phyloP scores from a whole-genome alignment of 2,888 invertebrate species.

The Fissipunctia ypsillon region DNA sequence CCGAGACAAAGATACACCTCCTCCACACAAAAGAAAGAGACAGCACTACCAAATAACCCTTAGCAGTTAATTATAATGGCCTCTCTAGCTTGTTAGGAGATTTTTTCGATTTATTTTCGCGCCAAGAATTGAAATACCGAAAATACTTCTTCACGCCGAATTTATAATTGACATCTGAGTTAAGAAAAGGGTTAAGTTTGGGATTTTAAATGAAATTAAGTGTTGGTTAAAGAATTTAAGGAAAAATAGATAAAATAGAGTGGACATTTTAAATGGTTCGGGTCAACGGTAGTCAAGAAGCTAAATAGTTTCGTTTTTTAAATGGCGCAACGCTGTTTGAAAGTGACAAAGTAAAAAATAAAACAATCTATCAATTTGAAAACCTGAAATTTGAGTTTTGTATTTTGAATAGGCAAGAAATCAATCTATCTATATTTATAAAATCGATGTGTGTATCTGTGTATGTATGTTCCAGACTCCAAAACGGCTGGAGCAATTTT shows the following conservation, averaged over 20 bases:
- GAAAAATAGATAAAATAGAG: constrained; percentile 15
- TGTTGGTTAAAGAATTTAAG: constrained; percentile 33
- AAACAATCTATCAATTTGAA: too few relatives aligned
- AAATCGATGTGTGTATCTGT: too few relatives aligned
- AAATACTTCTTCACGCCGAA: constrained; percentile 83
- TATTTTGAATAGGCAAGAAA: too few relatives aligned
- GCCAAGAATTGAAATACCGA: constrained; percentile 75
- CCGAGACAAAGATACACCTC: constrained; percentile 66
- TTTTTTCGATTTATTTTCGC: constrained; percentile 80
- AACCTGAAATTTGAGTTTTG: too few relatives aligned
- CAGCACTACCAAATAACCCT: constrained; percentile 62
- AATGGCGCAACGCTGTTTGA: neutral
- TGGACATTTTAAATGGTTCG: constrained; percentile 11
- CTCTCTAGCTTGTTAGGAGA: constrained; percentile 78
- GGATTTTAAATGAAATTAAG: constrained; percentile 54
- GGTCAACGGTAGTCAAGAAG: neutral
- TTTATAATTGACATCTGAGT: constrained; percentile 81
- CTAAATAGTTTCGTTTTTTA: neutral
- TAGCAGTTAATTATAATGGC: constrained; percentile 84
- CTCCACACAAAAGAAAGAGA: constrained; percentile 67
- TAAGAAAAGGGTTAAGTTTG: constrained; percentile 60
- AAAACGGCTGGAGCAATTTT: too few relatives aligned
- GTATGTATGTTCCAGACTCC: too few relatives aligned
- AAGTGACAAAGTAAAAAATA: too few relatives aligned
- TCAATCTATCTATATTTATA: too few relatives aligned